These are phyloP conservation scores for Platanista minor DNA, from an alignment of 2,113 vertebrate species.

Conservation along the genomic window DNA sequence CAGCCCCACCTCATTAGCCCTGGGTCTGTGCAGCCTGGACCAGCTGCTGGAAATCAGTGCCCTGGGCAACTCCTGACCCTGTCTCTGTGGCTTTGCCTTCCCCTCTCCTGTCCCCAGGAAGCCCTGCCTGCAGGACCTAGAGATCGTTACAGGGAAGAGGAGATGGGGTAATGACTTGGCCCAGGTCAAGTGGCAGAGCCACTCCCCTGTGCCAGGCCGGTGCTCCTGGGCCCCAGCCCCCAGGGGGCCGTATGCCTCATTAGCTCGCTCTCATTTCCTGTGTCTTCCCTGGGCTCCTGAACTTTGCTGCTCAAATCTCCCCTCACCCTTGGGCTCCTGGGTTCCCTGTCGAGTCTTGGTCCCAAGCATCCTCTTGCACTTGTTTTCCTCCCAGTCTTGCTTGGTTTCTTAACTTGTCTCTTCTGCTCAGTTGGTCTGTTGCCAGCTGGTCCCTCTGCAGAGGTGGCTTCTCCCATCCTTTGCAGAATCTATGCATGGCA, in stretches of 20 bases:
- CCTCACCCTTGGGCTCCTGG: background rate
- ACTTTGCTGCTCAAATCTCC: background rate
- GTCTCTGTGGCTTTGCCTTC: background rate
- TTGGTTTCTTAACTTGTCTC: background rate
- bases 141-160: background rate
- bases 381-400: background rate
- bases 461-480: background rate
- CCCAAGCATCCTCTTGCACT: background rate
- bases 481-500: rapidly evolving
- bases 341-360: background rate
- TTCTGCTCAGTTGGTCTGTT: background rate
- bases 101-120: background rate
- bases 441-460: background rate
- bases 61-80: rapidly evolving
- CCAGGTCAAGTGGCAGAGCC: background rate
- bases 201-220: background rate
- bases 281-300: constrained; percentile 4
- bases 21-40: background rate
- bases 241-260: background rate
- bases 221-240: background rate
- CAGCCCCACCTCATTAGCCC: background rate
- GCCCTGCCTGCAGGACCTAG: background rate
- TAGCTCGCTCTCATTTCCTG: background rate
- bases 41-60: background rate
- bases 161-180: background rate